A percentile compares a stretch with the other conserved stretches of the same genome.
Conservation (phyloP, 2,888 invertebrate species). For the Omphaloscelis lunosa region DNA sequence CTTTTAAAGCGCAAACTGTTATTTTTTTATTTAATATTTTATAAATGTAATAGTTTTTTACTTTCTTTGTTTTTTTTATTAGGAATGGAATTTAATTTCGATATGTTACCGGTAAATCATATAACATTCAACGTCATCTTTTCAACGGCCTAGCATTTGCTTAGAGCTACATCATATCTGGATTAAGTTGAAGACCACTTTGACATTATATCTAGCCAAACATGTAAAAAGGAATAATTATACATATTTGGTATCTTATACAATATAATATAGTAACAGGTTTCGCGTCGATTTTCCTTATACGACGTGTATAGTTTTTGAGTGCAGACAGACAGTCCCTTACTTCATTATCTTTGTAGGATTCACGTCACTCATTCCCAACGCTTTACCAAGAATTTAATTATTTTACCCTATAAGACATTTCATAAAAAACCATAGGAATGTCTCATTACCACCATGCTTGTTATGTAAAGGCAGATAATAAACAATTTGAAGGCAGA, state of each 20-base stretch:
- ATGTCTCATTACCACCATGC: constrained; percentile 59
- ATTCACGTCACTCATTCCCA: constrained; percentile 18
- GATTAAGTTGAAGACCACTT: too few species aligned
- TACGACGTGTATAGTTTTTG: neutral
- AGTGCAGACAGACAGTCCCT: too few species aligned
- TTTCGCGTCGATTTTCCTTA: neutral
- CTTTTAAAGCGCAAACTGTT: too few species aligned
- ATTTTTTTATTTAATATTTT: too few species aligned
- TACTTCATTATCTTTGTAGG: neutral
- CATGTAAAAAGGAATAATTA: neutral
- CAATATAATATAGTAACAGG: neutral
- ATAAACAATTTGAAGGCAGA: constrained; percentile 62
- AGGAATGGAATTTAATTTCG: neutral
- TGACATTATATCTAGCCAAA: neutral
- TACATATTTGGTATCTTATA: neutral
- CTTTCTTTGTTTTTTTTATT: neutral
- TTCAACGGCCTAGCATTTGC: too few species aligned
- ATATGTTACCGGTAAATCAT: neutral
- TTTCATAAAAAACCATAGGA: constrained; percentile 61
- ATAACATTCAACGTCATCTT: neutral
- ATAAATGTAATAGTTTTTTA: too few species aligned
- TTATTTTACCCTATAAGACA: constrained; percentile 44
- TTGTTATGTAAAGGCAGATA: constrained; percentile 49
- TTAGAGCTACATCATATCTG: too few species aligned
- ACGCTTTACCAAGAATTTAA: constrained; percentile 52